Conservation (phyloP, 2,888 invertebrate genomes). For the Ophion costatus region DNA sequence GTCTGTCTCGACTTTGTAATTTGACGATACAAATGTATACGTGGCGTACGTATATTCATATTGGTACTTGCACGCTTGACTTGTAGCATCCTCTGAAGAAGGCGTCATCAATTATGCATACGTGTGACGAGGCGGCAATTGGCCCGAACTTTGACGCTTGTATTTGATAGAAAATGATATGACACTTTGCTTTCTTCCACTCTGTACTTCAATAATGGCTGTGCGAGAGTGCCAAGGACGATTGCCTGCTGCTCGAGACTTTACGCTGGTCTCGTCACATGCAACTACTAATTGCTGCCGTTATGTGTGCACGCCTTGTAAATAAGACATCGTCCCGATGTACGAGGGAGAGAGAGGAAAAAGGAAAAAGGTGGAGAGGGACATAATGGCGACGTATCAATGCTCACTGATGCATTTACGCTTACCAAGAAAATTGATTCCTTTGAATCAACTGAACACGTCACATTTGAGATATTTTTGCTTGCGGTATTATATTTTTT, state of each 20-base stretch:
- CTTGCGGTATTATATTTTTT: no score
- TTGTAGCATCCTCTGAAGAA: conserved; percentile 8
- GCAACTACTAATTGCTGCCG: conserved; percentile 54
- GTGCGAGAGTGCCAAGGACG: conserved; percentile 26
- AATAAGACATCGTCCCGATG: conserved; percentile 74
- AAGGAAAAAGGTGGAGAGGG: not conserved
- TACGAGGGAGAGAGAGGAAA: conserved; percentile 10
- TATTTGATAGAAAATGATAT: conserved; percentile 14
- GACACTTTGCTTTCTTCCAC: conserved; percentile 11
- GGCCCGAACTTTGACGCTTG: conserved; percentile 27
- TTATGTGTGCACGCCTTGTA: conserved; percentile 57
- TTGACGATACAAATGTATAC: conserved; percentile 25
- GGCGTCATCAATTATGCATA: conserved; percentile 48
- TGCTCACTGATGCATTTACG: conserved; percentile 1
- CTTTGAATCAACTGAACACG: no score
- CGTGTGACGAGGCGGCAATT: conserved; percentile 47
- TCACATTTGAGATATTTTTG: no score
- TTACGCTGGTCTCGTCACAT: conserved; percentile 10
- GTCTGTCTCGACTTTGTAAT: conserved; percentile 29
- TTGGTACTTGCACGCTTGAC: conserved; percentile 1
- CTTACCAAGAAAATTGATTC: not conserved
- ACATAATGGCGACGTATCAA: conserved; percentile 10
- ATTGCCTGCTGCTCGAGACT: conserved; percentile 43
- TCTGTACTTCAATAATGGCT: not conserved
- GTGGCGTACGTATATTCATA: not conserved